Evolutionary conservation across 37 sponge, comb jelly and placozoan genomes (phyloP).

Genomic region (Tethya wilhelma): DNA sequence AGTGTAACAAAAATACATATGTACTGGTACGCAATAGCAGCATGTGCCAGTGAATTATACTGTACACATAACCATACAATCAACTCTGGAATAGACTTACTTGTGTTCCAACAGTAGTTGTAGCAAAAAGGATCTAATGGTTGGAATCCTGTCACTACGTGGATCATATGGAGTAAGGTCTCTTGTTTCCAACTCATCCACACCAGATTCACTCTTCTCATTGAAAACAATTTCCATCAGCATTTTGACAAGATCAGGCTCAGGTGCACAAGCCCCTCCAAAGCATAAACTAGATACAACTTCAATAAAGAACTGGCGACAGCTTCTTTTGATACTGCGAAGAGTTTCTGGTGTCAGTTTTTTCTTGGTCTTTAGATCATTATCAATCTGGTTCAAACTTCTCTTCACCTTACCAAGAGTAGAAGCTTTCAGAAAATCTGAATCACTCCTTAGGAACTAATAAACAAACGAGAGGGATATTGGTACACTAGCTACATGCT

Average conservation of each 20-base stretch:
- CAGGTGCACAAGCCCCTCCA: slow-evolving; percentile 59
- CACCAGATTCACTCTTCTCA: slow-evolving; percentile 9
- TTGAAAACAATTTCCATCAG: slow-evolving; percentile 63
- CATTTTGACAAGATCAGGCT: slow-evolving; percentile 53
- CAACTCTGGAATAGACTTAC: slow-evolving; percentile 44
- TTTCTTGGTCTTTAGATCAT: slow-evolving; percentile 21
- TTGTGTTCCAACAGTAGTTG: slow-evolving; percentile 64
- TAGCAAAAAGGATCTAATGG: slow-evolving; percentile 72
- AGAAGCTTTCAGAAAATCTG: slow-evolving; percentile 19
- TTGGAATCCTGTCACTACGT: slow-evolving; percentile 49
- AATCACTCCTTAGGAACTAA: slow-evolving; percentile 21
- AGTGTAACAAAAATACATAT: too few species aligned
- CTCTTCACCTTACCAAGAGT: slow-evolving; percentile 41
- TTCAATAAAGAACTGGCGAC: slow-evolving; percentile 69
- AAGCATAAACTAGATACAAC: slow-evolving; percentile 80
- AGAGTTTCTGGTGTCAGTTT: not conserved
- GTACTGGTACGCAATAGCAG: too few species aligned
- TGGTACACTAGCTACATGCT: not conserved
- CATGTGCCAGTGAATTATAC: too few species aligned
- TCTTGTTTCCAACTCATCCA: slow-evolving; percentile 27
- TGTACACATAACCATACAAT: too few species aligned
- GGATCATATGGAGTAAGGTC: slow-evolving; percentile 56
- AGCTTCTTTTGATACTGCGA: slow-evolving; percentile 6
- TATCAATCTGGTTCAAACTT: slow-evolving; percentile 13
- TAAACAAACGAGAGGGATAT: not conserved